Evolutionary conservation across 2,797 vertebrate genomes (phyloP), one percentile per base, ranked within the genome.

Genomic region (Malurus splendens): DNA sequence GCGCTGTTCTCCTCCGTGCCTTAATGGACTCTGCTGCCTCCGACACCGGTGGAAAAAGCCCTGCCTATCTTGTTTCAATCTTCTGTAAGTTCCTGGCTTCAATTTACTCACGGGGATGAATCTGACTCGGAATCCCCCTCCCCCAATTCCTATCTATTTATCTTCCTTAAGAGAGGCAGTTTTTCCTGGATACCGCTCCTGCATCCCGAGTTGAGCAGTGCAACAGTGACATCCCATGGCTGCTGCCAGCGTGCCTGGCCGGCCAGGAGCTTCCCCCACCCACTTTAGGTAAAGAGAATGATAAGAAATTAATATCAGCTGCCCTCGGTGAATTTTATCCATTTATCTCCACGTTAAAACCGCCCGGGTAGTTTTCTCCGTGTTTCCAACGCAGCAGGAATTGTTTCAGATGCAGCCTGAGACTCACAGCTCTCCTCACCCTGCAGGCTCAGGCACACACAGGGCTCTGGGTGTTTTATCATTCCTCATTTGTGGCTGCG

Each of bases 201-300:
- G 77, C 47, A 71, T 33, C 19, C 85, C n/a, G 33, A 75, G 36
- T 56, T 96, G 80, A 82, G 74, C 73, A 95, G 97, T 94, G 92
- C 96, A 97, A 97, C 95, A 98, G 95, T 97, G 97, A 97, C 97
- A 98, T 97, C 97, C 89, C 6, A 93, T 96, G 97, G 96, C 36
- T 36, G 36, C 36, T 36, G 36, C 36, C 36, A 36, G 36, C 36
- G 10, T 36, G 36, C 36, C 36, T 36, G 36, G 36, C 36, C 36
- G 36, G 36, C 36, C 36, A 36, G 36, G 36, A 36, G 36, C 36
- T 36, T 36, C 36, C 36, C 36, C 36, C 36, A 12, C 36, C 36
- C 36, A 12, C 36, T 36, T 36, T 36, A 11, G 36, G 10, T 36
- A 36, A 73, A 93, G 78, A 82, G 73, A 78, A 51, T 16, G 84